Evolutionary conservation across 2,113 vertebrate genomes (phyloP).

Genomic region (Sinocyclocheilus maitianheensis): DNA sequence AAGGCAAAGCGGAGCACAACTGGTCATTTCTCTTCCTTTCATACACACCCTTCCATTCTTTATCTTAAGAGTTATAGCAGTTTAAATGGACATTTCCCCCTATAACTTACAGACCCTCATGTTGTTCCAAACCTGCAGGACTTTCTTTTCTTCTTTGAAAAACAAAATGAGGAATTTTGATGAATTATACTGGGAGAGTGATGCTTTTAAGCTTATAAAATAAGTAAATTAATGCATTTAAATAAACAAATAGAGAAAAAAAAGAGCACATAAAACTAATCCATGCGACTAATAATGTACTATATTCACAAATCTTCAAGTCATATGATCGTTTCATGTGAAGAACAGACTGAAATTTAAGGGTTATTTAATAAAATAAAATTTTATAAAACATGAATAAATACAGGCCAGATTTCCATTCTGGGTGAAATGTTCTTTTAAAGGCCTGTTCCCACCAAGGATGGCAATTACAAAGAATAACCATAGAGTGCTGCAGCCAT

Average conservation of each 20-base stretch:
- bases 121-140: not conserved
- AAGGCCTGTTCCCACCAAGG: not conserved
- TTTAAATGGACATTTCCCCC: not conserved
- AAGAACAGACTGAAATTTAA: not conserved
- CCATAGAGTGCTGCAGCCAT: not conserved
- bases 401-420: not conserved
- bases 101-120: not conserved
- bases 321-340: not conserved
- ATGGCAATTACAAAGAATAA: not conserved
- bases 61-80: not conserved
- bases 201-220: not conserved
- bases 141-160: not conserved
- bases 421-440: not conserved
- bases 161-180: not conserved
- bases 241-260: no score
- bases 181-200: not conserved
- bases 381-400: not conserved
- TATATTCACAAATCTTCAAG: not conserved
- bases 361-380: not conserved
- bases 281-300: not conserved
- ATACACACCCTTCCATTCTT: not conserved
- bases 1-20: constrained; percentile 24
- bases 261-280: not conserved
- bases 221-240: not conserved
- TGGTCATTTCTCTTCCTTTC: not conserved